Conservation (phyloP, 2,797 vertebrate genomes). For the Myotis myotis region DNA sequence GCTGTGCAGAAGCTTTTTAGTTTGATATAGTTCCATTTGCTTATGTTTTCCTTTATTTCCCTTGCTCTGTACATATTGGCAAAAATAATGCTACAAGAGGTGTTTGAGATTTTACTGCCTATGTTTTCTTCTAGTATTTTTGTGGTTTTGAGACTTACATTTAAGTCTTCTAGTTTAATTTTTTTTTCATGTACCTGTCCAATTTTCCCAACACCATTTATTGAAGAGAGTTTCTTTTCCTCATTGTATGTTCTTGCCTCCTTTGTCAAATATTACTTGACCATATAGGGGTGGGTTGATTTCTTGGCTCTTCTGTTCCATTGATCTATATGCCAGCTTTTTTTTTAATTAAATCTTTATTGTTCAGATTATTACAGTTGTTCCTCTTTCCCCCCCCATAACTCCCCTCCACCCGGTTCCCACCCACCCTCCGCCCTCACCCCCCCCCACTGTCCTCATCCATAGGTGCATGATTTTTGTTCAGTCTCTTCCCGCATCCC, state of each 20-base stretch:
- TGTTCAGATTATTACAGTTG: too few species aligned
- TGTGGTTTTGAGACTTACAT: background rate
- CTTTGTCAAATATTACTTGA: background rate
- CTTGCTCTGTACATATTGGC: background rate
- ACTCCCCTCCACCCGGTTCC: too few species aligned
- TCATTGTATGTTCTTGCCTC: background rate
- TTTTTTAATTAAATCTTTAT: too few species aligned
- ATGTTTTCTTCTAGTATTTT: background rate
- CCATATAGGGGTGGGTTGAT: background rate
- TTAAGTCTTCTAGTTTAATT: background rate
- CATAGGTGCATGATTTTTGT: too few species aligned
- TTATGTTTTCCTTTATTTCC: background rate
- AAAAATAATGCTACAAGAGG: background rate
- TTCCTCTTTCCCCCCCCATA: too few species aligned
- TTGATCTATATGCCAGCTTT: background rate
- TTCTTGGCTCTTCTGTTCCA: background rate
- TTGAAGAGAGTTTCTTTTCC: background rate
- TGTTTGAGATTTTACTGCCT: background rate
- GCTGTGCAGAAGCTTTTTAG: background rate
- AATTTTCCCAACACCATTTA: background rate
- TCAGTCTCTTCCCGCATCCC: too few species aligned
- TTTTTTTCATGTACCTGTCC: background rate
- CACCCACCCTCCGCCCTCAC: too few species aligned
- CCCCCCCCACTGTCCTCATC: too few species aligned
- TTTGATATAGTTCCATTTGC: background rate